phyloP scores from a whole-genome alignment of 2,113 vertebrate genomes.

The Sakesphorus luctuosus region DNA sequence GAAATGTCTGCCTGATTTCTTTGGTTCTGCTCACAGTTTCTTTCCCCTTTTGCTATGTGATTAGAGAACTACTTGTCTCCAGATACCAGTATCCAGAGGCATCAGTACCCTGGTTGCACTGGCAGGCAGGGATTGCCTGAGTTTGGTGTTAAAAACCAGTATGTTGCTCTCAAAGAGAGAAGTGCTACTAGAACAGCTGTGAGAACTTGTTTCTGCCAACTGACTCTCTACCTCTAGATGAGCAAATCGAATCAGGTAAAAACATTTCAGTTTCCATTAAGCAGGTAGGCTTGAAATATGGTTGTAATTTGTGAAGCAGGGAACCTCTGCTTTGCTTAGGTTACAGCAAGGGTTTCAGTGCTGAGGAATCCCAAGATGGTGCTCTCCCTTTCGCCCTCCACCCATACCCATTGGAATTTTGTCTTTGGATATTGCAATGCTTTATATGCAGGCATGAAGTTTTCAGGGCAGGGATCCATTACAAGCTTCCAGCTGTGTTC shows the following conservation, averaged over 20 bases:
- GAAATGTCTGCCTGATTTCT: background rate
- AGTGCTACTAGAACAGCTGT: background rate
- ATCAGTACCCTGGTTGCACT: background rate
- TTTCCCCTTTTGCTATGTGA: background rate
- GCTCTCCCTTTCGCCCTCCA: background rate
- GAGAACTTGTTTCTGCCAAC: background rate
- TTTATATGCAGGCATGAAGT: background rate
- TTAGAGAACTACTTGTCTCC: background rate
- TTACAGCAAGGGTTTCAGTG: background rate
- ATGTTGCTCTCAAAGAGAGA: background rate
- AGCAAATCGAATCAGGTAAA: background rate
- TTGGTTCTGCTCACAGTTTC: background rate
- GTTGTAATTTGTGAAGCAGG: background rate
- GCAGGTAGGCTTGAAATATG: background rate
- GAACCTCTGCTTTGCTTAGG: background rate
- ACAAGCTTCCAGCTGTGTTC: slow-evolving; percentile 5
- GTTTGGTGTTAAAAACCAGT: background rate
- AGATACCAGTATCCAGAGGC: background rate
- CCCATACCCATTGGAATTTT: background rate
- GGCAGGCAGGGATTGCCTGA: background rate
- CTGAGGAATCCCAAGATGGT: background rate
- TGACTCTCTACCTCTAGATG: background rate
- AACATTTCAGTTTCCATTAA: background rate
- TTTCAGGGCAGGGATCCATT: background rate
- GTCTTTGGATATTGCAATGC: background rate